phyloP scores from a whole-genome alignment of 2,113 vertebrate species.

The Bubo blakistoni region DNA sequence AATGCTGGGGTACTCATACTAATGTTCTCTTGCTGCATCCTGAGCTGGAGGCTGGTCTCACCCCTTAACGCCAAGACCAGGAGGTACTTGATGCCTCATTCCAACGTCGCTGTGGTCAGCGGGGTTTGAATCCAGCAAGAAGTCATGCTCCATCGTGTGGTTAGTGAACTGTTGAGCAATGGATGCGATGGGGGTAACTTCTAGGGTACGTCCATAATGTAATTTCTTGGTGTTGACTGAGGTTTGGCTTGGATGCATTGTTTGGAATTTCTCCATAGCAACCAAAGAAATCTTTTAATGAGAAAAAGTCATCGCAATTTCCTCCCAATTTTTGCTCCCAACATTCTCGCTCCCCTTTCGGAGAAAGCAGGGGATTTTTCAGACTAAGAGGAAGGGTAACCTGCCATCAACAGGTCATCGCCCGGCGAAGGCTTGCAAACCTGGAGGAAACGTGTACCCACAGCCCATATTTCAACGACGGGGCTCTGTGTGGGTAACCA shows the following conservation, averaged over 20 bases:
- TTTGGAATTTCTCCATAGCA: not conserved
- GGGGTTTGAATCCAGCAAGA: not conserved
- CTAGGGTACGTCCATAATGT: not conserved
- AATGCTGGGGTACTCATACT: fast-evolving
- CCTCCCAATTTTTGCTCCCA: not conserved
- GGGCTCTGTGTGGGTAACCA: not conserved
- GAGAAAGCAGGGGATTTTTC: not conserved
- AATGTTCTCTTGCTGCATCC: not conserved
- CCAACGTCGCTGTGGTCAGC: fast-evolving
- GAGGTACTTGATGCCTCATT: fast-evolving
- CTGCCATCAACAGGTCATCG: not conserved
- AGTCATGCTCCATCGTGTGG: fast-evolving
- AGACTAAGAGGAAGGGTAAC: not conserved
- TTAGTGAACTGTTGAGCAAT: not conserved
- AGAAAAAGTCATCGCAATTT: not conserved
- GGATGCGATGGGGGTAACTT: not conserved
- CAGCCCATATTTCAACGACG: fast-evolving
- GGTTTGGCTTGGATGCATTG: not conserved
- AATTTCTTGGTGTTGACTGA: not conserved
- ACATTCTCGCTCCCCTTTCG: not conserved
- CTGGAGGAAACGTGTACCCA: not conserved
- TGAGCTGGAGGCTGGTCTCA: no score
- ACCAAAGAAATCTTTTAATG: not conserved
- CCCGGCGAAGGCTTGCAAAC: fast-evolving
- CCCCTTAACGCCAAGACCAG: not conserved